Evolutionary conservation across 2,113 vertebrate genomes (phyloP), one percentile per base, ranked within the genome.

Genomic region (Meles meles): DNA sequence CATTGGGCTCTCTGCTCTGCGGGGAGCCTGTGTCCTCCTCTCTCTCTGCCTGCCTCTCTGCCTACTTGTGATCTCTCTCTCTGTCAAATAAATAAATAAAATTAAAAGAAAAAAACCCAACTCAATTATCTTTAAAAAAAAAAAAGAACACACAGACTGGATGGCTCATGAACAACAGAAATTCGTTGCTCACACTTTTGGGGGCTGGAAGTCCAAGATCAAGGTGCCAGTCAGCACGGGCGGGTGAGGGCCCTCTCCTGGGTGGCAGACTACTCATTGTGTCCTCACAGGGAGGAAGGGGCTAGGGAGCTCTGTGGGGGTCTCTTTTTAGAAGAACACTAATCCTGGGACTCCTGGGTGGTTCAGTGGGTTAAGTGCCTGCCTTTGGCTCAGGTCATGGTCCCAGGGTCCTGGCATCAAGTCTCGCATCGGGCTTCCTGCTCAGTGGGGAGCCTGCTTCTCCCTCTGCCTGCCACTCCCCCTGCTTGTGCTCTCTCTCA

Each of bases 261-360:
- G 82, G 57, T 63, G 7, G 25, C 34, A 37, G 55, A 52, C 11
- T 37, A 52, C 57, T 76, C 42, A 39, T 23, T 52, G 18, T 5
- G 42, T 42, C 69, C 34, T 63, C 15, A 39, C 25, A 31, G 39
- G 69, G n/a, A 6, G 8, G 71, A 77, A 31, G 31, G 42, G 47
- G 29, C 12, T 10, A 44, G 49, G 42, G 67, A 49, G 23, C 23
- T 61, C 49, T 82, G 13, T n/a, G 49, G 18, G 49, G 37, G 37
- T 82, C 90, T 71, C 65, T 92, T 92, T n/a, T n/a, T 85, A 76
- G 39, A 63, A 85, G 42, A n/a, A n/a, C 39, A 49, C 31, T 61
- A 49, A 23, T 85, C 31, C 42, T 55, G 6, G 65, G 63, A 34
- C 15, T 3, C 31, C 65, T 67, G 65, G 65, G 65, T 67, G 65